Conservation (phyloP, 2,113 vertebrate species). For the Hippopotamus amphibius region DNA sequence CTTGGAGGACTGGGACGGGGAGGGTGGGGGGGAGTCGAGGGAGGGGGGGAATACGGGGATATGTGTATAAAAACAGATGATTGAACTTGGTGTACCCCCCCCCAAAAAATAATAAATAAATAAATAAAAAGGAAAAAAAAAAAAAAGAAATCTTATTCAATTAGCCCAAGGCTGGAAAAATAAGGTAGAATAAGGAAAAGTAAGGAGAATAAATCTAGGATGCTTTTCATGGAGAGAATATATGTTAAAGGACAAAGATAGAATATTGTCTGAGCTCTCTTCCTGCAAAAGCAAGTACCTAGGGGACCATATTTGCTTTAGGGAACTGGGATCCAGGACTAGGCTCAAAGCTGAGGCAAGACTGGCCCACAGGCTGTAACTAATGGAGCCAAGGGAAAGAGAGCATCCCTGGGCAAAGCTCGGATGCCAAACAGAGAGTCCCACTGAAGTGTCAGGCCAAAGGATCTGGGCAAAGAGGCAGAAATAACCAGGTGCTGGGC, state of each 20-base stretch:
- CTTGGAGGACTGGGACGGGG: too few species aligned
- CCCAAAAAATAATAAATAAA: too few species aligned
- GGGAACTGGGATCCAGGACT: slow-evolving; percentile 20
- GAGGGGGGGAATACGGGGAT: too few species aligned
- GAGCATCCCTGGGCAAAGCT: neutral
- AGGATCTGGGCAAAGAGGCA: slow-evolving; percentile 57
- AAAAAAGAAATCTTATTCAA: neutral
- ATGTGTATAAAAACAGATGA: too few species aligned
- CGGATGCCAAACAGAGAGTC: neutral
- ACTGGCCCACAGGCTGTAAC: neutral
- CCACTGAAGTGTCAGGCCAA: neutral
- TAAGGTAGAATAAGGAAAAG: neutral
- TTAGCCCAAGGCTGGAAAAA: slow-evolving; percentile 21
- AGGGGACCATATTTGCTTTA: neutral
- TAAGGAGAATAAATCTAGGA: neutral
- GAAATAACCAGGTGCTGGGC: slow-evolving; percentile 62
- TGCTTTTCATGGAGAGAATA: slow-evolving; percentile 45
- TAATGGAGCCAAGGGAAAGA: slow-evolving; percentile 23
- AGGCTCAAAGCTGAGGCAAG: slow-evolving; percentile 47
- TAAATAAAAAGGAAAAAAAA: too few species aligned
- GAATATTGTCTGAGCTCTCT: neutral
- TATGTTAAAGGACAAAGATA: neutral
- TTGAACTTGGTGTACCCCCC: too few species aligned
- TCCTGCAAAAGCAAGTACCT: neutral
- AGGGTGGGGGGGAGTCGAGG: too few species aligned